Base-by-base conservation (phyloP, 2,797 vertebrate genomes). In the Echiichthys vipera region DNA sequence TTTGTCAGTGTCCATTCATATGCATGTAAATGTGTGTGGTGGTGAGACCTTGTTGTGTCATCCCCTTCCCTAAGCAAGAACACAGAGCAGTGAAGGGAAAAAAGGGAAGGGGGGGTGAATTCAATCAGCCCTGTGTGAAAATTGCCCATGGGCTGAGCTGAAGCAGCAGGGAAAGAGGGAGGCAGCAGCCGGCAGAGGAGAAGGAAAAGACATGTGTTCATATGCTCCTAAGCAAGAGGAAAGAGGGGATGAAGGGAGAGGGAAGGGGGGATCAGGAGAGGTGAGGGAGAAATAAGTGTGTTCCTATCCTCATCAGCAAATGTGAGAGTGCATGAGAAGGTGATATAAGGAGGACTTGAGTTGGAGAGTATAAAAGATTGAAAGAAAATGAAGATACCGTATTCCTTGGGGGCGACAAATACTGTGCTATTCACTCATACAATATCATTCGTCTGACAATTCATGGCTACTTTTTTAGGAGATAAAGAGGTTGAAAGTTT, bases 61-160 rank as follows among this genome's bases (percentile, higher is more conserved):
- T 80, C 74, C n/a, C 25, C 13, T 81, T 65, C 53, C 36, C 54
- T 74, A 47, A 57, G 57, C 63, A 59, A 71, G 62, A 84, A 70
- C 74, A 83, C 32, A 76, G 78, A 72, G 81, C 27, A 53, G 56
- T 37, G 71, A 62, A 56, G 69, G 37, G 13, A 32, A 17, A 40
- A 63, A 55, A 20, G 32, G 8, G 6, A 5, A 30, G 29, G 43
- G 40, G 43, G 50, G 45, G 13, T 68, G 76, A 84, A 81, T 91
- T 88, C 80, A 89, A 87, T 91, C 89, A 89, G 84, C 54, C 85
- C 80, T 74, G 88, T 88, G 88, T 89, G 79, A 88, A 91, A 88
- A 91, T 84, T 78, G 85, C 86, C 71, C 8, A 1, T 68, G 34
- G 88, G 83, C 79, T 77, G 86, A 89, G 71, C 76, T 64, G 66